A percentile compares a stretch with the other conserved stretches of the same genome.
These are phyloP conservation scores for Lepisosteus osseus DNA, from an alignment of 2,113 vertebrate genomes.

Conservation along the genomic window DNA sequence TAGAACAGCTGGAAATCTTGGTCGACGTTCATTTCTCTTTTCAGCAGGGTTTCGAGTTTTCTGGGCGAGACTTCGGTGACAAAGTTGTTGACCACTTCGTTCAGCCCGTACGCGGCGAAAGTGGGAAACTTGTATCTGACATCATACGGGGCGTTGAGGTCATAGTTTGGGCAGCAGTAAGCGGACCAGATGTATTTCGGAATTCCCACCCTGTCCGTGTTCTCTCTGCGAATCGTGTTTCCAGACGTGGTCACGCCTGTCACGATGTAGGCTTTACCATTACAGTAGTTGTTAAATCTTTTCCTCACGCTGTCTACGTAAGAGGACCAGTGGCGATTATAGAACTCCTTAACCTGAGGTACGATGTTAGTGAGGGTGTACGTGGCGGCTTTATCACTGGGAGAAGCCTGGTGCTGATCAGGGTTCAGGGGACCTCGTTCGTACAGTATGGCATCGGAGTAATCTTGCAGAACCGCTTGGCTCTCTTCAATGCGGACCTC, in stretches of 20 bases:
- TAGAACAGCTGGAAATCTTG: constrained; percentile 16
- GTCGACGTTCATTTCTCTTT: constrained; percentile 13
- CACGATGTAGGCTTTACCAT: background rate
- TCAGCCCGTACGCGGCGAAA: background rate
- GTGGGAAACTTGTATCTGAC: constrained; percentile 14
- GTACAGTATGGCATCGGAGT: background rate
- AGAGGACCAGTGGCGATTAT: background rate
- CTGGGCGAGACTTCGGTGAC: constrained; percentile 7
- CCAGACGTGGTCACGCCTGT: background rate
- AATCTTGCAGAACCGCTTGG: background rate
- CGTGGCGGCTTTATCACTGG: constrained; percentile 11
- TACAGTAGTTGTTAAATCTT: constrained; percentile 13
- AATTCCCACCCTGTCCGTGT: background rate
- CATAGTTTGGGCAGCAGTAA: constrained; percentile 7
- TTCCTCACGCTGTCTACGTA: background rate
- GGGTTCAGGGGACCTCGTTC: constrained; percentile 12
- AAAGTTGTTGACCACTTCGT: background rate
- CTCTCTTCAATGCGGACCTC: background rate
- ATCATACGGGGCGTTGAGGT: background rate
- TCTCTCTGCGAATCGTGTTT: constrained; percentile 1
- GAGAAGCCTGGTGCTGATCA: background rate
- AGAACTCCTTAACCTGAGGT: constrained; percentile 1
- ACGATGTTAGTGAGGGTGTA: constrained; percentile 19
- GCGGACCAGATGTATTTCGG: constrained; percentile 13
- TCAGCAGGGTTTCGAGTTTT: background rate